These are phyloP conservation scores for Heliangelus exortis DNA, from an alignment of 2,797 vertebrate genomes.

Conservation along the genomic window DNA sequence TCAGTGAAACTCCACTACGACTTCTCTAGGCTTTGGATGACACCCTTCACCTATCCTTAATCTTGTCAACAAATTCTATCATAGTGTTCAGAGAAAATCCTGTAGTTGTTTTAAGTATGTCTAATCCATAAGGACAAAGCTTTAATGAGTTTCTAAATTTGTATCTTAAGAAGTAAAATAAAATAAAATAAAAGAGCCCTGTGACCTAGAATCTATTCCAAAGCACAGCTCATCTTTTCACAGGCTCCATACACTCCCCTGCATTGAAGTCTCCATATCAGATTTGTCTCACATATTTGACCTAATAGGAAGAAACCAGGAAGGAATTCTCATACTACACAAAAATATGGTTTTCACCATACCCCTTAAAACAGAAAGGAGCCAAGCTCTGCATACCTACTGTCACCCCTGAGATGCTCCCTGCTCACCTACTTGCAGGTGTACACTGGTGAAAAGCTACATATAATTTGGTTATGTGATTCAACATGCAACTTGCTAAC, in stretches of 20 bases:
- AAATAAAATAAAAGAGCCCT: background rate
- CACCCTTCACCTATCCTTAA: background rate
- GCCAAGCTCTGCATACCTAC: fast-evolving
- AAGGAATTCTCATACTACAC: background rate
- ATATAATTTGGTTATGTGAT: fast-evolving
- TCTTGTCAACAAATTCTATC: conserved; percentile 35
- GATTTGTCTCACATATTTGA: fast-evolving
- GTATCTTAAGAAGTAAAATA: conserved; percentile 41
- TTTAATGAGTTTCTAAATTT: conserved; percentile 77
- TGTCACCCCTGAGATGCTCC: background rate
- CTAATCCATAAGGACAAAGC: conserved; percentile 59
- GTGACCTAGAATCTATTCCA: conserved; percentile 28
- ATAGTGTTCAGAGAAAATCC: conserved; percentile 42
- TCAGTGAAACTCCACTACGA: background rate
- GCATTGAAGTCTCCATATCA: background rate
- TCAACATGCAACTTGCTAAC: no score
- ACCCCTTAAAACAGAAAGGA: background rate
- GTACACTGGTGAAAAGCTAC: background rate
- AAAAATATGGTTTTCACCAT: background rate
- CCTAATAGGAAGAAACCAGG: background rate
- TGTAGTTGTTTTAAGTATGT: conserved; percentile 44
- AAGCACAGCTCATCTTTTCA: background rate
- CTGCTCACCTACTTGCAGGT: background rate
- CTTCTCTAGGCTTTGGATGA: background rate
- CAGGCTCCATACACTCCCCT: fast-evolving